phyloP scores from a whole-genome alignment of 2,888 invertebrate species.

The Melipona bicolor region DNA sequence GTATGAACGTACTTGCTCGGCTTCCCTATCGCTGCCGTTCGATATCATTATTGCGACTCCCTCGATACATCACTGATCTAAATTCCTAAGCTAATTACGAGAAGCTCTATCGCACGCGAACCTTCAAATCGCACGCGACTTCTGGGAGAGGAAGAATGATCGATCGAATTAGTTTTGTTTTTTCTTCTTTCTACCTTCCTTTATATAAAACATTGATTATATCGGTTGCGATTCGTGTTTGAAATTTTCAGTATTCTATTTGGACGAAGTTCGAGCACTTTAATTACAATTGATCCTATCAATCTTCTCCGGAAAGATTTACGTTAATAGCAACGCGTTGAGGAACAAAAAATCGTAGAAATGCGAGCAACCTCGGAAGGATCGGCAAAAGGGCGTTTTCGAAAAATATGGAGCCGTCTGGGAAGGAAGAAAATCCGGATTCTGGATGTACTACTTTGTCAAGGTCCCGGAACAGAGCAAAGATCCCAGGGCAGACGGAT shows the following conservation, averaged over 20 bases:
- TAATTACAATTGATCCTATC: no score
- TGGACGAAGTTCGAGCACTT: no score
- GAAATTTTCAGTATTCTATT: no score
- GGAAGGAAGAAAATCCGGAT: constrained; percentile 54
- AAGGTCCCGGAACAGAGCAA: constrained; percentile 46
- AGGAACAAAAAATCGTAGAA: no score
- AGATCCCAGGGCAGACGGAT: constrained; percentile 59
- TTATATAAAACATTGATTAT: no score
- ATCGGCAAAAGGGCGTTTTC: no score
- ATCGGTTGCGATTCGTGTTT: no score
- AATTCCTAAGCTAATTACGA: constrained; percentile 45
- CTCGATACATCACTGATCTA: constrained; percentile 12
- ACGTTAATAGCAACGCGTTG: no score
- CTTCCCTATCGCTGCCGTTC: constrained; percentile 31
- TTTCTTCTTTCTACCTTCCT: neutral
- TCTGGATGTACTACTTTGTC: constrained; percentile 39
- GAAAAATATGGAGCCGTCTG: constrained; percentile 3
- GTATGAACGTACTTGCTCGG: constrained; percentile 24
- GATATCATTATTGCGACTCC: constrained; percentile 14
- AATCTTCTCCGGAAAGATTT: no score
- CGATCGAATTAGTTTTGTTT: neutral
- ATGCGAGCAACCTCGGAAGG: neutral
- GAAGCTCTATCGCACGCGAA: constrained; percentile 24
- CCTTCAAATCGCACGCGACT: neutral
- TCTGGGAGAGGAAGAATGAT: no score